Conservation (phyloP, 2,113 vertebrate genomes). For the Oryzias curvinotus region DNA sequence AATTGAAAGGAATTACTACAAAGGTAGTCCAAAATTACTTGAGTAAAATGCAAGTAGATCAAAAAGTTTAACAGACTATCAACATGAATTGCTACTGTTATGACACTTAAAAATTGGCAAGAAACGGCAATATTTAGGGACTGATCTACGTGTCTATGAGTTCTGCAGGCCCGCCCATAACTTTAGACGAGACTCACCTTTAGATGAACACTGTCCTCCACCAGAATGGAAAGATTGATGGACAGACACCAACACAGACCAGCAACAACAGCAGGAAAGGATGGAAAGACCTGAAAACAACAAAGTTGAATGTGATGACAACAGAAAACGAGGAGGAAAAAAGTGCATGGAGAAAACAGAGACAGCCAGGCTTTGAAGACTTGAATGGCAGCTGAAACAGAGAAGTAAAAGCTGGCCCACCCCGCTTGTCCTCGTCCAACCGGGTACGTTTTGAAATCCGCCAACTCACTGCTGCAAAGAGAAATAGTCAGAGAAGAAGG, state of each 20-base stretch:
- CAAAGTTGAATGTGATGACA: constrained; percentile 16
- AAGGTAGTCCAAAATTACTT: no score
- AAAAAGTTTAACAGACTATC: no score
- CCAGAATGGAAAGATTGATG: constrained; percentile 23
- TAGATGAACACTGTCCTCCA: constrained; percentile 29
- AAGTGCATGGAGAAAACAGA: constrained; percentile 1
- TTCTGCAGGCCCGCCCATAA: constrained; percentile 22
- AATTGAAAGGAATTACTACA: no score
- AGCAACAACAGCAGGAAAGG: constrained; percentile 3
- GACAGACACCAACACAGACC: constrained; percentile 19
- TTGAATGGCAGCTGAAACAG: constrained; percentile 28
- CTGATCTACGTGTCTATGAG: not conserved
- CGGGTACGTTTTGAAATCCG: constrained; percentile 65
- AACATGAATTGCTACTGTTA: no score
- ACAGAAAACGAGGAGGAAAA: not conserved
- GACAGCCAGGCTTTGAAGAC: constrained; percentile 22
- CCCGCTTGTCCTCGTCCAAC: constrained; percentile 50
- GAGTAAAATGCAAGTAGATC: no score
- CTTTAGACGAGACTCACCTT: constrained; percentile 66
- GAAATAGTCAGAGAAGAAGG: not conserved
- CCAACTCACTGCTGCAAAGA: constrained; percentile 68
- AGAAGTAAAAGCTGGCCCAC: constrained; percentile 44
- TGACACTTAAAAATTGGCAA: no score
- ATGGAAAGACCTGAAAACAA: constrained; percentile 3
- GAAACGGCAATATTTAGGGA: no score